Evolutionary conservation across 2,113 vertebrate species (phyloP).

Genomic region (Leptosomus discolor): DNA sequence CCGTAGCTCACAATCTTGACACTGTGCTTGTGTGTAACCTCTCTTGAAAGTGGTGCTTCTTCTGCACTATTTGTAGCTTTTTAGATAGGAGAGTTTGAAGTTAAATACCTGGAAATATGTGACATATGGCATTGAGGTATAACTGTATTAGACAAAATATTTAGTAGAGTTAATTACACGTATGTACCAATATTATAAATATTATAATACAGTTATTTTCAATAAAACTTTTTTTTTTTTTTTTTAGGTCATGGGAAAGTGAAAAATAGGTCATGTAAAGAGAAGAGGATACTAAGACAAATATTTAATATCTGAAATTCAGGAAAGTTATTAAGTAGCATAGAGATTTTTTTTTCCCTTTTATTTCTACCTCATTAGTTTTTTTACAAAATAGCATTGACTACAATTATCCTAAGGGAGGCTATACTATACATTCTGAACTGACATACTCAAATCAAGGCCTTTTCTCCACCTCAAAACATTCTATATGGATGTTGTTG

Average conservation of each 20-base stretch:
- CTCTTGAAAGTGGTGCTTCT: neutral
- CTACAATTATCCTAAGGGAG: neutral
- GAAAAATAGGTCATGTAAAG: slow-evolving; percentile 14
- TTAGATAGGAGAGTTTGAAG: neutral
- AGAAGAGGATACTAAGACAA: neutral
- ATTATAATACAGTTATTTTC: neutral
- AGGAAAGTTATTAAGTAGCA: neutral
- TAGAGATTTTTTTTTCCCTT: neutral
- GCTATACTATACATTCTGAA: neutral
- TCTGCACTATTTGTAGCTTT: neutral
- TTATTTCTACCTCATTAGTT: neutral
- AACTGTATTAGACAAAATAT: neutral
- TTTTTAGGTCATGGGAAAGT: neutral
- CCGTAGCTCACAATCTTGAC: neutral
- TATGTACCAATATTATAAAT: neutral
- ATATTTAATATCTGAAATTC: neutral
- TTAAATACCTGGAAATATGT: neutral
- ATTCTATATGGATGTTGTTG: neutral
- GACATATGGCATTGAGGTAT: neutral
- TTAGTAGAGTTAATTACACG: neutral
- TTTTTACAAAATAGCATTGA: neutral
- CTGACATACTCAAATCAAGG: neutral
- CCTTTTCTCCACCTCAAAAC: neutral
- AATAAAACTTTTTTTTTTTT: neutral
- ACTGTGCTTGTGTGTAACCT: neutral